Conservation (phyloP, 2,113 vertebrate genomes). For the Scomber japonicus region DNA sequence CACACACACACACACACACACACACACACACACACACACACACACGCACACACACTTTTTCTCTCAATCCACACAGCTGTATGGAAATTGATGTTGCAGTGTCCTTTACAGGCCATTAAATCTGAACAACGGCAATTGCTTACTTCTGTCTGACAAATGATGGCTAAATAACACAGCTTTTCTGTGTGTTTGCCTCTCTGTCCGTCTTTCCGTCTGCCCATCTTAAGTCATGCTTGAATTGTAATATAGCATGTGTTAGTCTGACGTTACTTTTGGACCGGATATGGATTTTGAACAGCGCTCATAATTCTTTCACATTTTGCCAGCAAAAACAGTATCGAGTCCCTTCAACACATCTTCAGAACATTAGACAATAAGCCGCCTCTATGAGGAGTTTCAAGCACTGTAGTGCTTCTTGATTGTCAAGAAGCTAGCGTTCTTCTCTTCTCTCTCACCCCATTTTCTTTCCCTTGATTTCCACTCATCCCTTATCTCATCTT, state of each 20-base stretch:
- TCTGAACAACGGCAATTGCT: slow-evolving; percentile 62
- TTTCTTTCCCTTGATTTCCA: slow-evolving; percentile 26
- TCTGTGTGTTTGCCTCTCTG: slow-evolving; percentile 34
- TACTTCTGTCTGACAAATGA: slow-evolving; percentile 72
- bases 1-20: slow-evolving; percentile 24
- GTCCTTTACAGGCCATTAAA: slow-evolving; percentile 80
- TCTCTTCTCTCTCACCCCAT: slow-evolving; percentile 12
- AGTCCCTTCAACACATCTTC: slow-evolving; percentile 40
- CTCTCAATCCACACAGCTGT: slow-evolving; percentile 23
- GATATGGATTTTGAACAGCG: background rate
- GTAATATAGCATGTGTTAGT: background rate
- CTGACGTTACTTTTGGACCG: slow-evolving; percentile 30
- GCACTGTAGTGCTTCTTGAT: slow-evolving; percentile 51
- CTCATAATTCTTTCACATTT: slow-evolving; percentile 38
- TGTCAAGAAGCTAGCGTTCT: slow-evolving; percentile 44
- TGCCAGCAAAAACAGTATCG: slow-evolving; percentile 4
- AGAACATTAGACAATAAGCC: slow-evolving; percentile 52
- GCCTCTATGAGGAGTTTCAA: slow-evolving; percentile 52
- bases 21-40: slow-evolving; percentile 8
- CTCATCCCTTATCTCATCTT: slow-evolving; percentile 42
- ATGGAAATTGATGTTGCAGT: slow-evolving; percentile 67
- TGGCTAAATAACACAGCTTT: slow-evolving; percentile 63
- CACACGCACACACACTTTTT: background rate
- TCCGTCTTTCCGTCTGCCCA: slow-evolving; percentile 39
- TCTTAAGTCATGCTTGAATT: slow-evolving; percentile 29